Base-by-base conservation (phyloP, 2,888 invertebrate species). In the Athripsodes cinereus region DNA sequence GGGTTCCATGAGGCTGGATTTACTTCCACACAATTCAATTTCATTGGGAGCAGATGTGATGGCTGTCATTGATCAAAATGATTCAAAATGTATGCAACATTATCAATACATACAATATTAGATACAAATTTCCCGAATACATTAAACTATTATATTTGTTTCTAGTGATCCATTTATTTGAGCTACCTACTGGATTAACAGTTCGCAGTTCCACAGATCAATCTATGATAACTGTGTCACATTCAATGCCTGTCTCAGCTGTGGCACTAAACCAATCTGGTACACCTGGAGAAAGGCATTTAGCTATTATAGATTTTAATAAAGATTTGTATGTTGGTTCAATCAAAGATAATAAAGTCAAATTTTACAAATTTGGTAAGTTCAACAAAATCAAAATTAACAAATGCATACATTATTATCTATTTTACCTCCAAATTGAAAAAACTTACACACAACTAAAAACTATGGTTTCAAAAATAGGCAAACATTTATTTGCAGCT, bases 301-400 rank as follows among this genome's bases (percentile, higher is more conserved):
- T 97, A 48, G 94, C 94, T 0, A 77, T 97, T 59, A 79, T 97
- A 22, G 98, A 99, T 74, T 85, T 83, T 66, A 95, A 95, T 69
- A 83, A 87, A 66, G 96, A 97, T 72, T 76, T 97, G 16, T 92
- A 88, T 70, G 80, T 97, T 18, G 83, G 92, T 2, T 83, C 89
- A 59, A 81, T 88, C 8, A 84, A 87, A 68, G 84, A 85, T 55
- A 70, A 75, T 21, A 78, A 80, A 64, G 81, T 85, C 60, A 84
- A 83, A 66, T 83, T 86, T 60, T 78, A 82, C n/a, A 91, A 90
- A 76, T 73, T 92, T 62, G 88, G 90, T 88, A 69, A 70, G 74
- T 65, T 49, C 8, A 40, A n/a, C n/a, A n/a, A n/a, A n/a, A n/a
- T n/a, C n/a, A n/a, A n/a, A n/a, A n/a, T n/a, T n/a, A n/a, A n/a